A percentile compares a stretch with the other conserved stretches of the same genome.
These are phyloP conservation scores for Cydia pomonella DNA, from an alignment of 1,140 invertebrate genomes.

Conservation along the genomic window DNA sequence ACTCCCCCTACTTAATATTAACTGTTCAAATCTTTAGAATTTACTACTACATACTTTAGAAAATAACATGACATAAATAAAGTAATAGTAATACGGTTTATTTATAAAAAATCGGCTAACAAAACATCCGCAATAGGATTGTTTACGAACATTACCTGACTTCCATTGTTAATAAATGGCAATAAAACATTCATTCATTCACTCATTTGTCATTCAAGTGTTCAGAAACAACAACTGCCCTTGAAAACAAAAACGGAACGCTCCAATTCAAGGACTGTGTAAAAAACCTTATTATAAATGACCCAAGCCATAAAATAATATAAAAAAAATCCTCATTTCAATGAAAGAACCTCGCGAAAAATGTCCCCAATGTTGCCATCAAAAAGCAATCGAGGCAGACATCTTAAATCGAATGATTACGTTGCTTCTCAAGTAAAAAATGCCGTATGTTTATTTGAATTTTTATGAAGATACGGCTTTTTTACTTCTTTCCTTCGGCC, in stretches of 20 bases:
- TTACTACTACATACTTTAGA: no score
- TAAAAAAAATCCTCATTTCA: neutral
- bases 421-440: neutral
- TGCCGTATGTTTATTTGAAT: neutral
- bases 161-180: neutral
- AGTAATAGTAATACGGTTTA: no score
- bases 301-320: neutral
- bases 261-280: neutral
- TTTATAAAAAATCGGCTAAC: no score
- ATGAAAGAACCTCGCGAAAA: neutral
- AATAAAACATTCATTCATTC: conserved; percentile 1
- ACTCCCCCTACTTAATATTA: no score
- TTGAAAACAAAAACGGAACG: neutral
- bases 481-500: neutral
- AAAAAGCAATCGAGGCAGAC: conserved; percentile 16
- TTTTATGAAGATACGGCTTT: neutral
- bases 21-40: no score
- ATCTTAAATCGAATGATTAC: conserved; percentile 32
- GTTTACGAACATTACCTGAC: no score
- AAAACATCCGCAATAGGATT: no score
- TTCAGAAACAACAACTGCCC: neutral
- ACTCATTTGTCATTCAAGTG: neutral
- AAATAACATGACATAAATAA: no score
- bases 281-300: neutral
- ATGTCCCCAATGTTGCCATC: conserved; percentile 20